Base-by-base conservation (phyloP, 2,888 invertebrate genomes). In the Sphecodes monilicornis region DNA sequence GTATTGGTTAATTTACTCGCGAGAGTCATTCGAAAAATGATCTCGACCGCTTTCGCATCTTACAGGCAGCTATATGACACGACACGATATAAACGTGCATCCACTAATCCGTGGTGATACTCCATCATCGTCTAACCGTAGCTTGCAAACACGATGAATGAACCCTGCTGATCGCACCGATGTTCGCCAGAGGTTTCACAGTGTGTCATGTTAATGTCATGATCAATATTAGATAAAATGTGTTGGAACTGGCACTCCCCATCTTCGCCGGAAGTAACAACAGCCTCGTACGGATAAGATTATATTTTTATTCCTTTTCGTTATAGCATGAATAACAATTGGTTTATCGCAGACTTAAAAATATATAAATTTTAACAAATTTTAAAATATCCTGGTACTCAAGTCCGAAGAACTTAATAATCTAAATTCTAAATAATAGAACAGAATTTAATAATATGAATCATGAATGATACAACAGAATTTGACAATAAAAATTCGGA, bases 61-160 rank as follows among this genome's bases (percentile, higher is more conserved):
- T 41, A 68, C 57, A 68, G 26, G 54, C 39, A 3, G 11, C 1
- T 18, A 16, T 16, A 43, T 11, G 29, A 69, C 22, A 43, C 60
- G 29, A 60, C 43, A 57, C 57, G 57, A 75, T 69, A 43, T 39
- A 46, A 39, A 43, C 60, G 43, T 26, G 29, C 32, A 29, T 66
- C 18, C 57, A 8, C 41, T 75, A 69, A 79, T 79, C 75, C 54
- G 16, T 3, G 22, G 22, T 29, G 36, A 54, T 70, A 60, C 50
- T 50, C 32, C 66, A 41, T 76, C 76, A 71, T 71, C 66, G 76
- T n/a, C 29, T n/a, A 16, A 50, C n/a, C 11, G 11, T 29, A 26
- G 76, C 64, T 50, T 50, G 76, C 70, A 66, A 76, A 80, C 76
- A 74, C 66, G 68, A 57, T 79, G 74, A 76, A 80, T 72, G 75